Percentiles rank a stretch among this genome's conserved stretches.
Evolutionary conservation across 2,797 vertebrate genomes (phyloP).

Genomic region (Lithobates sylvaticus): DNA sequence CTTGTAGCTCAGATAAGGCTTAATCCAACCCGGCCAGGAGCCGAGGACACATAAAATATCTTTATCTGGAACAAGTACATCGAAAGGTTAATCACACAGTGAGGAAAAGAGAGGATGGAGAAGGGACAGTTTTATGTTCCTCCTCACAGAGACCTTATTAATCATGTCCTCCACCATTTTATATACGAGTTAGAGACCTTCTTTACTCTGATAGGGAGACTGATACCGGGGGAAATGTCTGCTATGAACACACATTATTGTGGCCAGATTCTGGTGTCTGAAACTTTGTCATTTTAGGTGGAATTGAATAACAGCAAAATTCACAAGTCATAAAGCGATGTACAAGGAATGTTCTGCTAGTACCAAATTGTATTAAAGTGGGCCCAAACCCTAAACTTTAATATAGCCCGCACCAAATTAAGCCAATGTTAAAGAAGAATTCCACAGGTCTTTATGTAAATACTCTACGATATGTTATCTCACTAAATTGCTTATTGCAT

Average conservation of each 20-base stretch:
- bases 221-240: slow-evolving; percentile 58
- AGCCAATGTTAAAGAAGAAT: too few species aligned
- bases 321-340: too few species aligned
- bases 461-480: too few species aligned
- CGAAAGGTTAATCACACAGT: slow-evolving; percentile 82
- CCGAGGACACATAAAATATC: slow-evolving; percentile 79
- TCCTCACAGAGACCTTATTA: slow-evolving; percentile 74
- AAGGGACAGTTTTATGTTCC: slow-evolving; percentile 75
- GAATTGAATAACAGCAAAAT: too few species aligned
- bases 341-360: too few species aligned
- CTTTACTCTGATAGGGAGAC: slow-evolving; percentile 63
- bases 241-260: slow-evolving; percentile 9
- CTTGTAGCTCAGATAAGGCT: slow-evolving; percentile 75
- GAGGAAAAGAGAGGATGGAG: slow-evolving; percentile 78
- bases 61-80: slow-evolving; percentile 80
- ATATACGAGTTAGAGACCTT: slow-evolving; percentile 66
- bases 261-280: background rate
- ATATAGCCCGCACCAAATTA: too few species aligned
- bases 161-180: slow-evolving; percentile 69
- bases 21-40: slow-evolving; percentile 80
- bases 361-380: too few species aligned
- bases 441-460: too few species aligned
- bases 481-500: too few species aligned
- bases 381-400: too few species aligned
- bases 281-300: background rate